Evolutionary conservation across 2,888 invertebrate species (phyloP).

Genomic region (Sinhomidia bicolor): DNA sequence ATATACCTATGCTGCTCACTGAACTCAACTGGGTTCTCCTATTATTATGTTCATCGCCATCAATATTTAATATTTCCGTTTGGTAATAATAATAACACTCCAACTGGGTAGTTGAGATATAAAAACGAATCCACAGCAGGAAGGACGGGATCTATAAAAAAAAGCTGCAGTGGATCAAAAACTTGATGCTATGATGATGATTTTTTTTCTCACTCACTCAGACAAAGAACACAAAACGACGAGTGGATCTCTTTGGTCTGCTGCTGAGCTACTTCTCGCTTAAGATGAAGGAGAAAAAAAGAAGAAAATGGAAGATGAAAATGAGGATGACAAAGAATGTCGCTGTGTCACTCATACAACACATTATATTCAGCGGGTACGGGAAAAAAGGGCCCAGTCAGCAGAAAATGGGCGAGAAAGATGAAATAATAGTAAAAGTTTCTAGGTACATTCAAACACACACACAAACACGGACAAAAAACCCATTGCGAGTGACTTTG

Average conservation of each 20-base stretch:
- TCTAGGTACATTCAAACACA: neutral
- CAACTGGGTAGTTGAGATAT: neutral
- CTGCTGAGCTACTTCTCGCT: neutral
- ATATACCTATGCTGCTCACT: too few relatives aligned
- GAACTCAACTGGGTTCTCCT: neutral
- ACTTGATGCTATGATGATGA: conserved; percentile 1
- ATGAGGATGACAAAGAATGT: conserved; percentile 68
- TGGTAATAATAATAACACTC: conserved; percentile 31
- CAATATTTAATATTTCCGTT: conserved; percentile 11
- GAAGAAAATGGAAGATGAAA: conserved; percentile 37
- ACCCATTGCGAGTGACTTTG: conserved; percentile 21
- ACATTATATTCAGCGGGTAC: conserved; percentile 7
- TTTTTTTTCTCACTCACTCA: neutral
- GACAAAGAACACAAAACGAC: conserved; percentile 24
- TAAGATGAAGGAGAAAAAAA: neutral
- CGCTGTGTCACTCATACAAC: conserved; percentile 63
- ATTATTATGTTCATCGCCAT: neutral
- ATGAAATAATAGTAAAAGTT: conserved; percentile 19
- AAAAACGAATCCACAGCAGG: neutral
- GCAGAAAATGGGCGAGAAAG: conserved; percentile 27
- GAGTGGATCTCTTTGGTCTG: neutral
- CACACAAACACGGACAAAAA: neutral
- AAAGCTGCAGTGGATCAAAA: conserved; percentile 25
- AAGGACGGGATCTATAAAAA: conserved; percentile 10
- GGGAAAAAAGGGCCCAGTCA: conserved; percentile 37